A percentile compares a stretch with the other conserved stretches of the same genome.
These are phyloP conservation scores for Apaloderma vittatum DNA, from an alignment of 2,113 vertebrate species.

Conservation along the genomic window DNA sequence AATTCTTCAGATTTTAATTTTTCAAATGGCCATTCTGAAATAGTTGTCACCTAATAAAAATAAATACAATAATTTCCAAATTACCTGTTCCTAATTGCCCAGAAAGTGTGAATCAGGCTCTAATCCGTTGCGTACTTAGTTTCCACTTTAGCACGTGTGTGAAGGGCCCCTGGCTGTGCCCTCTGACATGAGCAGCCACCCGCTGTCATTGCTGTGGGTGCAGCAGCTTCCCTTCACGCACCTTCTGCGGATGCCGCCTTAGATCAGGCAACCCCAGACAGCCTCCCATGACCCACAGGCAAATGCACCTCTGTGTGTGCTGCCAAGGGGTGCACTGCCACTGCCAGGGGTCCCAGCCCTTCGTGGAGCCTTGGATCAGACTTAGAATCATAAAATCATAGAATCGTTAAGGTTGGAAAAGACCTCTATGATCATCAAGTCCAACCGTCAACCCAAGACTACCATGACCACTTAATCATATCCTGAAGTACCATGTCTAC, in stretches of 20 bases:
- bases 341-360: background rate
- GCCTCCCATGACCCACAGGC: fast-evolving
- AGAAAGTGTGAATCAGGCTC: background rate
- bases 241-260: background rate
- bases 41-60: background rate
- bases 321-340: fast-evolving
- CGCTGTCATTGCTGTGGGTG: no score
- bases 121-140: background rate
- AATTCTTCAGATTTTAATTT: background rate
- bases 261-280: background rate
- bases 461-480: no score
- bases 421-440: no score
- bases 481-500: no score
- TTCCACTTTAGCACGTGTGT: background rate
- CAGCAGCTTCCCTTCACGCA: background rate
- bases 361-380: fast-evolving
- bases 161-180: no score
- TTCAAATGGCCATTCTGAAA: background rate
- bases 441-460: no score
- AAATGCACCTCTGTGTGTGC: no score
- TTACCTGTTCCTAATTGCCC: background rate
- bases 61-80: background rate
- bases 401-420: no score
- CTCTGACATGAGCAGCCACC: background rate
- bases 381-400: background rate